Evolutionary conservation across 2,797 vertebrate genomes (phyloP), one percentile per base, ranked within the genome.

Genomic region (Artibeus lituratus): DNA sequence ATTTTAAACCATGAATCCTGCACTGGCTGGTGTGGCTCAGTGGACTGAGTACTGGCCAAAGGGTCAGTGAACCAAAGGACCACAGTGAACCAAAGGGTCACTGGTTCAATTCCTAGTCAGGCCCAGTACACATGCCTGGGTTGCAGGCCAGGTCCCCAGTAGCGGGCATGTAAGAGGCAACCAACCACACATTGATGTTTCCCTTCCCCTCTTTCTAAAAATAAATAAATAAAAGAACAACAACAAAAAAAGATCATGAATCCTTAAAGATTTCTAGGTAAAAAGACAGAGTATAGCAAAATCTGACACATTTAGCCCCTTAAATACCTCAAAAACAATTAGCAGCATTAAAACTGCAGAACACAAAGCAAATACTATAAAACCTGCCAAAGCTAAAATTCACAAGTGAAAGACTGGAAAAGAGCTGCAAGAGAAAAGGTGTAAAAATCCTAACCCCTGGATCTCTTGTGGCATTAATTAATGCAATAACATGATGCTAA

Each of bases 261-360:
- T 72, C 76, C 35, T 59, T 77, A 51, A 83, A 77, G 37, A 83
- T 47, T 80, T 84, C 62, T 78, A 84, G 26, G 32, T 83, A 94
- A 51, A 94, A 62, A 94, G 49, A 42, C 11, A 94, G 47, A 69
- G 16, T 4, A 15, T 35, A 84, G 72, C 62, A 94, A 96, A 91
- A 55, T 29, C 65, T 47, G 24, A 62, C 4, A 73, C 55, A 83
- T 51, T 72, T 49, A 78, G 26, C 47, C 16, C 37, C 47, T 35
- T 72, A 88, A 69, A 55, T 78, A 72, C 8, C 26, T 73, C 49
- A n/a, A 24, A 94, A 78, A 82, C 24, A 92, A 62, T 0, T 7
- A 44, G 42, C 55, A 87, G n/a, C 69, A 51, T n/a, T 67, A 21
- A 29, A 76, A 69, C 24, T 62, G 49, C 12, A 91, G 67, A 21